These are phyloP conservation scores for Bostrychus sinensis DNA, from an alignment of 2,113 vertebrate species.

Conservation along the genomic window DNA sequence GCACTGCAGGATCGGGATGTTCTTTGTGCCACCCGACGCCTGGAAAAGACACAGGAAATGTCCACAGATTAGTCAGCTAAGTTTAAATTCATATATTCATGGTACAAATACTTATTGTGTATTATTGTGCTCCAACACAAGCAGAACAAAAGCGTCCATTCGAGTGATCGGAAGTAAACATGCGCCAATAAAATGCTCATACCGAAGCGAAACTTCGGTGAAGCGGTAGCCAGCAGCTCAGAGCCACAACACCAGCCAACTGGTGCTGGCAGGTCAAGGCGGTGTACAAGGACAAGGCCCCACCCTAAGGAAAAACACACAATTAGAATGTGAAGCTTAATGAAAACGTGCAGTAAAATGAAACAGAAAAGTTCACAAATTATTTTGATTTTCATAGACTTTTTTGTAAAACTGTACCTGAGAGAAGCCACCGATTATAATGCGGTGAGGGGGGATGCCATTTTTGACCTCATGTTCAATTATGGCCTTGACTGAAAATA, in stretches of 20 bases:
- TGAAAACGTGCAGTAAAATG: neutral
- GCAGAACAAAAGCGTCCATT: no score
- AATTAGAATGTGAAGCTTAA: neutral
- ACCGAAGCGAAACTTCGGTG: constrained; percentile 94
- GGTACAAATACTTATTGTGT: no score
- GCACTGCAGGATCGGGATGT: constrained; percentile 93
- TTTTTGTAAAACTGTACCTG: constrained; percentile 85
- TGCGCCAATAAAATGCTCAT: constrained; percentile 13
- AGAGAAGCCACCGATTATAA: constrained; percentile 96
- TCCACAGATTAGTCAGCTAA: neutral
- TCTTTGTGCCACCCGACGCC: constrained; percentile 87
- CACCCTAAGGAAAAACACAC: constrained; percentile 81
- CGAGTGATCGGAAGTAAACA: no score
- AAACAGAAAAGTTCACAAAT: no score
- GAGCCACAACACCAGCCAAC: constrained; percentile 91
- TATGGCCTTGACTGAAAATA: constrained; percentile 91
- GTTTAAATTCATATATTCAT: no score
- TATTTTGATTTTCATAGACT: neutral
- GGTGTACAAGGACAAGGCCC: constrained; percentile 94
- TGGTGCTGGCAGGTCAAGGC: constrained; percentile 94
- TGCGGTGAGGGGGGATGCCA: constrained; percentile 92
- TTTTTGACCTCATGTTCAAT: constrained; percentile 97
- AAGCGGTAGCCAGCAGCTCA: constrained; percentile 98
- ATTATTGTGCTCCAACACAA: no score
- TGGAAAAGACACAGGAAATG: constrained; percentile 46